Percentiles rank a stretch among this genome's conserved stretches.
These are phyloP conservation scores for Bostrychus sinensis DNA, from an alignment of 2,113 vertebrate genomes.

Conservation along the genomic window DNA sequence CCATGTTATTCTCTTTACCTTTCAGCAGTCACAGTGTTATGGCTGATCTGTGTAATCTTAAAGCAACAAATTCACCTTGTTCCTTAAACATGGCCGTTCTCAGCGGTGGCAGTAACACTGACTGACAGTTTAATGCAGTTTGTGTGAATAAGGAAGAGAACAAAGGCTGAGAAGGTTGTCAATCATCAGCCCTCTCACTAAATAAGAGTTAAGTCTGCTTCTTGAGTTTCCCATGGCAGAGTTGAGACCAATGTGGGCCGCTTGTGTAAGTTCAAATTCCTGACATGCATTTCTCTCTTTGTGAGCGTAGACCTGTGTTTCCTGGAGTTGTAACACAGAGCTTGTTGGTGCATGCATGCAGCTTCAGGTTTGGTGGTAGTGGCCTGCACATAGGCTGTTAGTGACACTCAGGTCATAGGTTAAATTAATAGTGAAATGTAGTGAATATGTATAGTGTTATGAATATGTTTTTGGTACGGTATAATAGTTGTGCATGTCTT, in stretches of 20 bases:
- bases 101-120: not conserved
- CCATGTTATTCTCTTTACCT: not conserved
- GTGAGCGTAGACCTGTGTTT: slow-evolving; percentile 31
- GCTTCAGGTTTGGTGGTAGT: slow-evolving; percentile 1
- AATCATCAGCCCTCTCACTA: slow-evolving; percentile 12
- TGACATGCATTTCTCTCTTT: slow-evolving; percentile 43
- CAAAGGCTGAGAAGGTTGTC: slow-evolving; percentile 28
- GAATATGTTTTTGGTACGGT: no score
- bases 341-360: slow-evolving; percentile 31
- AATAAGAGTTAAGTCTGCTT: slow-evolving; percentile 7
- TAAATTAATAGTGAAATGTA: not conserved
- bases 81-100: not conserved
- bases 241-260: not conserved
- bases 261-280: slow-evolving; percentile 57
- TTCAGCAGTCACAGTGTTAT: not conserved
- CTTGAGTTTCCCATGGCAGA: slow-evolving; percentile 47
- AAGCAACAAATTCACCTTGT: not conserved
- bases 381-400: slow-evolving; percentile 24
- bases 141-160: slow-evolving; percentile 1
- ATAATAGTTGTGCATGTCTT: no score
- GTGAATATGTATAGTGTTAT: not conserved
- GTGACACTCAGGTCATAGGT: not conserved
- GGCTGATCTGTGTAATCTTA: slow-evolving; percentile 12
- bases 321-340: slow-evolving; percentile 15
- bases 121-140: not conserved